Conservation (phyloP, 2,113 vertebrate species). For the Siphamia tubifer region DNA sequence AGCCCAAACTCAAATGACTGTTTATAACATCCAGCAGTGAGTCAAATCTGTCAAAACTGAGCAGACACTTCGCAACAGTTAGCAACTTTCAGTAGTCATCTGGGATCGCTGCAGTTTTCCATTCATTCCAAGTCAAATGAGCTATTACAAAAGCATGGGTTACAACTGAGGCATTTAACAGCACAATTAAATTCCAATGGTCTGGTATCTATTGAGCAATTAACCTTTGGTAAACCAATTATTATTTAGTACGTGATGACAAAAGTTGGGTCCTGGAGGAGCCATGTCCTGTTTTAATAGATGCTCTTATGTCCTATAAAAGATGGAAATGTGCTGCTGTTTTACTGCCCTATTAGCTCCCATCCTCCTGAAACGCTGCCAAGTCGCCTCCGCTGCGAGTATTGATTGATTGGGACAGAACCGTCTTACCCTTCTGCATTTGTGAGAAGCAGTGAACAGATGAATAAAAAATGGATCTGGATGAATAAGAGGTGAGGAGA, state of each 20-base stretch:
- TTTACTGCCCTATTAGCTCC: slow-evolving; percentile 67
- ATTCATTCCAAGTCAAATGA: slow-evolving; percentile 61
- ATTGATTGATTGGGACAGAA: slow-evolving; percentile 70
- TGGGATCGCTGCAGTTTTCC: slow-evolving; percentile 57
- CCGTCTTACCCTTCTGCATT: slow-evolving; percentile 37
- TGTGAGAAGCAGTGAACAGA: slow-evolving; percentile 47
- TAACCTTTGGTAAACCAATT: slow-evolving; percentile 84
- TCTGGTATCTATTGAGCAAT: slow-evolving; percentile 75
- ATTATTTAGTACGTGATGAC: slow-evolving; percentile 77
- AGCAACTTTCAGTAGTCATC: slow-evolving; percentile 46
- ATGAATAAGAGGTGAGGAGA: too few relatives aligned
- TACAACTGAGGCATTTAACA: slow-evolving; percentile 71
- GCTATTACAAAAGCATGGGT: slow-evolving; percentile 64
- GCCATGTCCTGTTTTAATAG: slow-evolving; percentile 74
- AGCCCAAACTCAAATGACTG: slow-evolving; percentile 7
- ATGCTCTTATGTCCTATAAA: slow-evolving; percentile 63
- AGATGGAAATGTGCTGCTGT: slow-evolving; percentile 51
- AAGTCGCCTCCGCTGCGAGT: slow-evolving; percentile 41
- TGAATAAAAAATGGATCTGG: slow-evolving; percentile 7
- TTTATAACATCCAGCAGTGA: slow-evolving; percentile 6
- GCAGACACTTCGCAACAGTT: slow-evolving; percentile 27
- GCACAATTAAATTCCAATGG: slow-evolving; percentile 79
- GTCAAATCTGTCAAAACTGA: neutral
- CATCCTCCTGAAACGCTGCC: slow-evolving; percentile 62
- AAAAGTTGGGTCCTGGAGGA: slow-evolving; percentile 75